Evolutionary conservation across 2,888 invertebrate genomes (phyloP).

Genomic region (Tachina fera): DNA sequence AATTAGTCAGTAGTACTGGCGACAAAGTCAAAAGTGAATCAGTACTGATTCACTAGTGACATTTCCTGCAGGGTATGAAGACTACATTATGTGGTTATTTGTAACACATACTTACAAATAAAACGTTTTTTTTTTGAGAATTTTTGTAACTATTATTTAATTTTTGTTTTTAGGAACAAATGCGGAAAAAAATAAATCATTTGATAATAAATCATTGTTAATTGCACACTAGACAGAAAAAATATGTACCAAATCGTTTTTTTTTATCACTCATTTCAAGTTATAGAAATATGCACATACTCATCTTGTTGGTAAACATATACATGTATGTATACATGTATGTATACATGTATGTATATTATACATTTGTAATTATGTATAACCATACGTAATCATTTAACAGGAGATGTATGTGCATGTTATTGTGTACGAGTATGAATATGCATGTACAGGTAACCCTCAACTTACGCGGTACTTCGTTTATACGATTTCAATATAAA

Average conservation of each 20-base stretch:
- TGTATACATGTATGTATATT: no score
- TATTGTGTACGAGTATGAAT: no score
- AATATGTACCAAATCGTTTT: conserved; percentile 63
- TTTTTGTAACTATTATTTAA: conserved; percentile 24
- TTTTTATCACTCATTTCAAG: conserved; percentile 63
- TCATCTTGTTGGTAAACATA: not conserved
- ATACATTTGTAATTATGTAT: no score
- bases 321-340: not conserved
- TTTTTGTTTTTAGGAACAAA: conserved; percentile 28
- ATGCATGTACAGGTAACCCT: no score
- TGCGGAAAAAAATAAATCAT: conserved; percentile 63
- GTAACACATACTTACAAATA: conserved; percentile 21
- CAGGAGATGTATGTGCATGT: not conserved
- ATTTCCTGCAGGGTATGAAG: no score
- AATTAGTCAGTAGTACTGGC: no score
- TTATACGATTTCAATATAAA: no score
- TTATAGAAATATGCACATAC: conserved; percentile 11
- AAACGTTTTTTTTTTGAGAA: conserved; percentile 20
- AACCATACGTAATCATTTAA: no score
- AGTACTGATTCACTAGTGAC: no score
- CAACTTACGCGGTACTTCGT: no score
- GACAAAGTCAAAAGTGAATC: no score
- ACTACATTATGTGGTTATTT: conserved; percentile 51
- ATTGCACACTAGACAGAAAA: conserved; percentile 71
- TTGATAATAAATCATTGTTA: conserved; percentile 72